Percentiles rank a stretch among this genome's conserved stretches.
Conservation (phyloP, 2,797 vertebrate species). For the Melanogrammus aeglefinus region DNA sequence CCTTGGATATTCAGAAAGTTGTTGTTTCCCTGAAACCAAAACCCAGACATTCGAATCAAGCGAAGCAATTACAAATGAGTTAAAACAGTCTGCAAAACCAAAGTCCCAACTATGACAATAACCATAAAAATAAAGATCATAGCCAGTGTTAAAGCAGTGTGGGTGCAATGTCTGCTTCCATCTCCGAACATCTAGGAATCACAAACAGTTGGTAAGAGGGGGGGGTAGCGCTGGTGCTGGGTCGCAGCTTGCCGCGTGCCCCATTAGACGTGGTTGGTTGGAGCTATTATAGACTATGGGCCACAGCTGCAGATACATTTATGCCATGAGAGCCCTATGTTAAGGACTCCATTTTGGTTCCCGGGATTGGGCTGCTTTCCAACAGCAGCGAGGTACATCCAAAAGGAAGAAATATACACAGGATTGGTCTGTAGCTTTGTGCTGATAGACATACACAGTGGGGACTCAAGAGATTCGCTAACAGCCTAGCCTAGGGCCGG, state of each 20-base stretch:
- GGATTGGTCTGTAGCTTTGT: conserved; percentile 39
- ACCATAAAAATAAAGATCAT: conserved; percentile 1
- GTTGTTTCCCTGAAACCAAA: neutral
- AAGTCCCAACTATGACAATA: neutral
- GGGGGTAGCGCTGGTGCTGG: conserved; percentile 31
- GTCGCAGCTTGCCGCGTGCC: conserved; percentile 30
- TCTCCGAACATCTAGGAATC: neutral
- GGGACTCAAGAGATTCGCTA: conserved; percentile 46
- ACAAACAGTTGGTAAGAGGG: conserved; percentile 18
- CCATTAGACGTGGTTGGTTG: conserved; percentile 47
- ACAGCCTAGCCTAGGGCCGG: conserved; percentile 39
- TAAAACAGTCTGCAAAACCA: conserved; percentile 8
- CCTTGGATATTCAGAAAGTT: neutral
- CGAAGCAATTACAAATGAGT: conserved; percentile 11
- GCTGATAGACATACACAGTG: conserved; percentile 46
- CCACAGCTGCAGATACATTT: conserved; percentile 62
- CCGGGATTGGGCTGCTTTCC: conserved; percentile 56
- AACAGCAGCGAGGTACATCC: conserved; percentile 42
- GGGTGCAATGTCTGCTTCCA: neutral
- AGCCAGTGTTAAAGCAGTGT: neutral
- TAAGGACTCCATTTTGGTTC: conserved; percentile 59
- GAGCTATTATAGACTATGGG: conserved; percentile 51
- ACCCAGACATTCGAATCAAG: neutral
- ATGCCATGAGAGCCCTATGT: conserved; percentile 47
- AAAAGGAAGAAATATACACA: conserved; percentile 44